Evolutionary conservation across 2,113 vertebrate species (phyloP).

Genomic region (Argyrosomus japonicus): DNA sequence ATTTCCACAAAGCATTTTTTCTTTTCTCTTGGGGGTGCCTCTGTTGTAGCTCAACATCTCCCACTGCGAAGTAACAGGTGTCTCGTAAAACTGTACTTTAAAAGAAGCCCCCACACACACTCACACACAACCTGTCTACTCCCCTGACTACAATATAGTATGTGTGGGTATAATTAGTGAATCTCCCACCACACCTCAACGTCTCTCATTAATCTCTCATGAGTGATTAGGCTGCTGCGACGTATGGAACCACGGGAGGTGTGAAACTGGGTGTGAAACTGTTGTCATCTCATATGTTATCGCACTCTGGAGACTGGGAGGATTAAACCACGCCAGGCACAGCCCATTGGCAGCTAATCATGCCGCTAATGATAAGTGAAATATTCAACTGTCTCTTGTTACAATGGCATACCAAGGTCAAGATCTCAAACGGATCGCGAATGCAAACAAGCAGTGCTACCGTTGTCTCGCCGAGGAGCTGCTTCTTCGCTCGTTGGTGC

Average conservation of each 20-base stretch:
- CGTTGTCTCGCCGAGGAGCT: not conserved
- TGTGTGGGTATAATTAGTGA: slow-evolving; percentile 73
- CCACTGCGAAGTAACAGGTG: slow-evolving; percentile 22
- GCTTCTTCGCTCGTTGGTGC: not conserved
- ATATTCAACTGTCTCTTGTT: slow-evolving; percentile 63
- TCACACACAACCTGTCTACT: slow-evolving; percentile 25
- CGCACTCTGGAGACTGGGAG: slow-evolving; percentile 67
- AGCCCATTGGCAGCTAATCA: slow-evolving; percentile 82
- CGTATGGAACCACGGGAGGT: slow-evolving; percentile 73
- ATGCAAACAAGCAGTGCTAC: not conserved
- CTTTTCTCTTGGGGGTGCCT: slow-evolving; percentile 38
- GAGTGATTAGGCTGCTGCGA: slow-evolving; percentile 77
- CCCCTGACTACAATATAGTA: slow-evolving; percentile 52
- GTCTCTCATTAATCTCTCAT: slow-evolving; percentile 83
- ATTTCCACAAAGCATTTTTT: slow-evolving; percentile 16
- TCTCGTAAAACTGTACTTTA: slow-evolving; percentile 32
- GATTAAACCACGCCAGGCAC: slow-evolving; percentile 70
- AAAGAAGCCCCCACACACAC: slow-evolving; percentile 24
- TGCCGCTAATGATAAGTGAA: slow-evolving; percentile 77
- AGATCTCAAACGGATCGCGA: slow-evolving; percentile 40
- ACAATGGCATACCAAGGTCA: slow-evolving; percentile 70
- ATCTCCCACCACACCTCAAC: slow-evolving; percentile 74
- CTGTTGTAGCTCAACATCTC: slow-evolving; percentile 42
- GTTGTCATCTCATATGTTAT: slow-evolving; percentile 82
- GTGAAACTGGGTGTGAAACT: slow-evolving; percentile 82